These are phyloP conservation scores for Chloroceryle amazona DNA, from an alignment of 2,797 vertebrate genomes.

Conservation along the genomic window DNA sequence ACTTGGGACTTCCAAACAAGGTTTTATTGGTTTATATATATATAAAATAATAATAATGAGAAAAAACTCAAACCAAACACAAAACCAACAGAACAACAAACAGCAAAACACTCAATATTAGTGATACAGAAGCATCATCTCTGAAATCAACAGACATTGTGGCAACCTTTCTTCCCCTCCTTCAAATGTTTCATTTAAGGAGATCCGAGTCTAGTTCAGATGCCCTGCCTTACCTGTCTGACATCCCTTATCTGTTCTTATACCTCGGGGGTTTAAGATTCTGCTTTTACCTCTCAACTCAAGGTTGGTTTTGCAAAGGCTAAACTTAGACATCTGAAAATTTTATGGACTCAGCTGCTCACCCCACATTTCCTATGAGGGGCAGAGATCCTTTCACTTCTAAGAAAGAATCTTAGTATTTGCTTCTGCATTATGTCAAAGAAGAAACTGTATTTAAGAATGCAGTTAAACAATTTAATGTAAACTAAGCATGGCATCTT, in stretches of 20 bases:
- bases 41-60: background rate
- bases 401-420: background rate
- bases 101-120: background rate
- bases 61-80: background rate
- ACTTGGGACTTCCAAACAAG: background rate
- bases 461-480: background rate
- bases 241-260: background rate
- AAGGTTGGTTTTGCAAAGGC: background rate
- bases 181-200: background rate
- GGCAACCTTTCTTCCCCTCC: background rate
- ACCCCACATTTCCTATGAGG: background rate
- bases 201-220: background rate
- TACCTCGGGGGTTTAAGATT: fast-evolving
- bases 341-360: background rate
- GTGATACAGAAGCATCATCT: background rate
- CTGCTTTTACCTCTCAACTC: background rate
- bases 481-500: background rate
- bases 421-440: background rate
- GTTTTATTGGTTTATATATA: background rate
- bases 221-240: background rate
- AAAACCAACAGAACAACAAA: background rate
- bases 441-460: background rate
- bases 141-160: background rate
- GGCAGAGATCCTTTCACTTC: background rate
- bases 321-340: background rate